Percentiles rank a stretch among this genome's conserved stretches.
Conservation (phyloP, 1,140 invertebrate genomes). For the Anoplolepis gracilipes region DNA sequence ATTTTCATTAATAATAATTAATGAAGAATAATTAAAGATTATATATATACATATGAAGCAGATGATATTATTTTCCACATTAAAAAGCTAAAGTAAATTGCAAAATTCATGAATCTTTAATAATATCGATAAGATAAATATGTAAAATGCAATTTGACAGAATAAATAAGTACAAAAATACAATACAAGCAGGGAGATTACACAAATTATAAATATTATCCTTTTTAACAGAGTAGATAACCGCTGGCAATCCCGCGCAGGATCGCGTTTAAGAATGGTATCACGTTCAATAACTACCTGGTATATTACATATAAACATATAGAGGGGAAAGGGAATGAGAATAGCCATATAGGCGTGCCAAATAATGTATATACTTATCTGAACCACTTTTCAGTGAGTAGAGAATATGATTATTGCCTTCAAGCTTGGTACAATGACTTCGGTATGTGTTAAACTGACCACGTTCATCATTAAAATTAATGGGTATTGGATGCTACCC, state of each 20-base stretch:
- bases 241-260: background rate
- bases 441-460: constrained; percentile 79
- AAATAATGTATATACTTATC: constrained; percentile 74
- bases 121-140: background rate
- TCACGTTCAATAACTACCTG: constrained; percentile 56
- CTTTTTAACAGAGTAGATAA: background rate
- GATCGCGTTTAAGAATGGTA: constrained; percentile 62
- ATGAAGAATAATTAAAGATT: too few relatives aligned
- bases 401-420: constrained; percentile 75
- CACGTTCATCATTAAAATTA: constrained; percentile 81
- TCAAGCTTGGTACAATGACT: constrained; percentile 75
- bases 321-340: constrained; percentile 1
- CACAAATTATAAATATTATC: background rate
- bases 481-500: constrained; percentile 77
- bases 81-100: background rate
- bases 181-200: background rate
- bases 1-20: too few relatives aligned
- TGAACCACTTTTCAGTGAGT: constrained; percentile 74
- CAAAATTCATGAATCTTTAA: background rate
- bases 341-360: constrained; percentile 55
- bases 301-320: background rate
- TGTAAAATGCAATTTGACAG: background rate
- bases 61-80: background rate
- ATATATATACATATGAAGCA: background rate
- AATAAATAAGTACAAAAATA: background rate